Conservation (phyloP, 2,797 vertebrate species). For the Eremophila alpestris region DNA sequence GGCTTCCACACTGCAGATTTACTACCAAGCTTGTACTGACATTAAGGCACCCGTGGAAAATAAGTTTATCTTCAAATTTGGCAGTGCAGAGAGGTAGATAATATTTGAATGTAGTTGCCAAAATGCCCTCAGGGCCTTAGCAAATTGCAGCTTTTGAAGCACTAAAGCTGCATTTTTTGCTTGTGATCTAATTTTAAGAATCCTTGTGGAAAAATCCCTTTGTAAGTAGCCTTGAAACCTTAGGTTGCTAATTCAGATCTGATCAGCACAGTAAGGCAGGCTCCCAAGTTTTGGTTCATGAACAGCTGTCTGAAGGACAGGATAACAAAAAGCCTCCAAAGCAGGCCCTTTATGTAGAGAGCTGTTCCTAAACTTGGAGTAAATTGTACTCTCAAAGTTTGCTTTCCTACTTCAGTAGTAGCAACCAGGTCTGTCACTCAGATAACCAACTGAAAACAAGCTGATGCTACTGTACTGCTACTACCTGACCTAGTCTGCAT, state of each 20-base stretch:
- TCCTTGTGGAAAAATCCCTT: neutral
- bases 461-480: neutral
- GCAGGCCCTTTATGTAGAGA: neutral
- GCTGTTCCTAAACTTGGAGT: neutral
- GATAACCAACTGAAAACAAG: neutral
- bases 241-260: neutral
- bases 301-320: neutral
- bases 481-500: neutral
- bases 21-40: neutral
- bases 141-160: constrained; percentile 45
- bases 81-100: neutral
- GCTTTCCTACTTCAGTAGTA: neutral
- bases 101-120: neutral
- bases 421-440: rapidly evolving
- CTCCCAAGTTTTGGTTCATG: neutral
- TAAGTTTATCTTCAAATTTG: constrained; percentile 5
- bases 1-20: neutral
- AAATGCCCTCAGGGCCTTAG: neutral
- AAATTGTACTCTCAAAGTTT: neutral
- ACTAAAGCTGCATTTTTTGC: constrained; percentile 33
- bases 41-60: neutral
- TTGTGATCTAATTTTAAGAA: constrained; percentile 42
- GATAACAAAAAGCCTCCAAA: neutral
- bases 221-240: neutral
- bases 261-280: neutral